Evolutionary conservation across 2,888 invertebrate species (phyloP).

Genomic region (Subacronicta megacephala): DNA sequence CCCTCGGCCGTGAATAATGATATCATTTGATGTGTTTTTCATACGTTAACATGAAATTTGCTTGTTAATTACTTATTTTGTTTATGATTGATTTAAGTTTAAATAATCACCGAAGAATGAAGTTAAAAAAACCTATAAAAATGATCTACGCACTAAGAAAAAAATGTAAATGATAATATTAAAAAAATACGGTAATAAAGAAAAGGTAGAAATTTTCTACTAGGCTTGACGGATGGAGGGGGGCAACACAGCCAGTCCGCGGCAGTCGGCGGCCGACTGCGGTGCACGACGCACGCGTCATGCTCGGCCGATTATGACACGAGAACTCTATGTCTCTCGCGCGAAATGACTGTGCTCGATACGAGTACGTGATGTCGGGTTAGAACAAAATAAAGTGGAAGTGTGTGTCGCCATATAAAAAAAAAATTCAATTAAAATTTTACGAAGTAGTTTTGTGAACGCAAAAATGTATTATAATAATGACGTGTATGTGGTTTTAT

Average conservation of each 20-base stretch:
- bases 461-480: constrained; percentile 76
- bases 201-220: constrained; percentile 37
- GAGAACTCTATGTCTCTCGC: constrained; percentile 60
- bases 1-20: constrained; percentile 41
- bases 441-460: constrained; percentile 55
- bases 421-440: constrained; percentile 42
- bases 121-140: too few species aligned
- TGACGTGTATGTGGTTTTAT: constrained; percentile 83
- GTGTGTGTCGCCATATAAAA: constrained; percentile 68
- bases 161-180: too few species aligned
- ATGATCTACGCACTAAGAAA: too few species aligned
- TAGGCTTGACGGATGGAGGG: constrained; percentile 45
- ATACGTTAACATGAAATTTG: constrained; percentile 5
- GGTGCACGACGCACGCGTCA: constrained; percentile 74
- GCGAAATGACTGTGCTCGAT: constrained; percentile 73
- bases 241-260: constrained; percentile 68
- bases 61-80: not conserved
- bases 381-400: constrained; percentile 70
- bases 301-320: constrained; percentile 63
- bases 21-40: constrained; percentile 40
- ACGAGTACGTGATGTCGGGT: constrained; percentile 70
- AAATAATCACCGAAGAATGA: too few species aligned
- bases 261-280: constrained; percentile 81
- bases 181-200: constrained; percentile 8
- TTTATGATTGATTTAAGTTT: not conserved